Evolutionary conservation across 2,888 invertebrate genomes (phyloP).

Genomic region (Lithodes maja): DNA sequence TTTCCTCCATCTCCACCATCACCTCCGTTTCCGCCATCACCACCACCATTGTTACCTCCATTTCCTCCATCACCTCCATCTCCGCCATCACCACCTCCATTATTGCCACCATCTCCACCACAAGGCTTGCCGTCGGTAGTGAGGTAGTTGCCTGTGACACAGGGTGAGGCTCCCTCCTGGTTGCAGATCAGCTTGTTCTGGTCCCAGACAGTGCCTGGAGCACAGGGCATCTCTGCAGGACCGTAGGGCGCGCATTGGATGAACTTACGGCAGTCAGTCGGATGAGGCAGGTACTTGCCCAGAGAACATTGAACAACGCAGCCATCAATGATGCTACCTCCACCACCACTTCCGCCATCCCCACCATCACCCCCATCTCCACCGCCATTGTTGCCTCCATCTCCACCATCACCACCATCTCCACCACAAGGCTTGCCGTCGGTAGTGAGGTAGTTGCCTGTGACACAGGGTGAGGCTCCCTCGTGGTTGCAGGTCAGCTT

Average conservation of each 20-base stretch:
- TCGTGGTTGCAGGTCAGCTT: conserved; percentile 52
- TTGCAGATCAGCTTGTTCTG: conserved; percentile 33
- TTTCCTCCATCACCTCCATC: not conserved
- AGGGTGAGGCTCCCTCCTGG: conserved; percentile 9
- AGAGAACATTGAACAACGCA: conserved; percentile 31
- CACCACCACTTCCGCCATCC: conserved; percentile 9
- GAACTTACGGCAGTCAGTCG: conserved; percentile 61
- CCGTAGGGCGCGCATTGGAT: conserved; percentile 51
- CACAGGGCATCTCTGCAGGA: conserved; percentile 42
- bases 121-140: conserved; percentile 42
- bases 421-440: conserved; percentile 1
- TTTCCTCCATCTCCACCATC: not conserved
- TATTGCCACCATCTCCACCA: conserved; percentile 29
- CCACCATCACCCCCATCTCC: not conserved
- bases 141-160: conserved; percentile 52
- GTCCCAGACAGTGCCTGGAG: conserved; percentile 37
- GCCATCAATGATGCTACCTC: conserved; percentile 29
- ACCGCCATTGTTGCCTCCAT: not conserved
- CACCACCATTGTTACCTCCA: not conserved
- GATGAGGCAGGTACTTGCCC: conserved; percentile 61
- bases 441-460: conserved; percentile 32
- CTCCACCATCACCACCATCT: conserved; percentile 20
- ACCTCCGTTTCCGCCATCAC: conserved; percentile 23
- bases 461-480: conserved; percentile 37
- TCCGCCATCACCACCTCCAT: conserved; percentile 11